Evolutionary conservation across 2,797 vertebrate genomes (phyloP).

Genomic region (Rhincodon typus): DNA sequence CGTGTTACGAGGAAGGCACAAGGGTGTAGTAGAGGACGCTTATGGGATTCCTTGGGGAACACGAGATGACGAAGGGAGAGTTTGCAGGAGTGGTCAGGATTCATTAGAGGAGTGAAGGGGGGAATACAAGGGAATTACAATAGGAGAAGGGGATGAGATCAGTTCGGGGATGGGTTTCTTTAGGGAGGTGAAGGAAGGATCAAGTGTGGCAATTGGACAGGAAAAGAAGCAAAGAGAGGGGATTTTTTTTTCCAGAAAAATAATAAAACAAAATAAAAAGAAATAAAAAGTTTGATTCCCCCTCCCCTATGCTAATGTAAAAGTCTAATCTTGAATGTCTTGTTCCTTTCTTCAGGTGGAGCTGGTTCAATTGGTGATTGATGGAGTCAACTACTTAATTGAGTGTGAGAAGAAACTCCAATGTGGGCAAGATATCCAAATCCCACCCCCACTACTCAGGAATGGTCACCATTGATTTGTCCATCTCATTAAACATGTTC

Average conservation of each 20-base stretch:
- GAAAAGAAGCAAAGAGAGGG: background rate
- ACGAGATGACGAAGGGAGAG: no score
- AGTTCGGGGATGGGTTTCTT: background rate
- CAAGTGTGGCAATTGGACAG: no score
- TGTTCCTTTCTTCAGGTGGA: constrained; percentile 68
- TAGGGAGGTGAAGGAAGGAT: no score
- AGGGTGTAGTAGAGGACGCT: background rate
- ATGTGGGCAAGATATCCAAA: constrained; percentile 85
- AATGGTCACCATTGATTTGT: background rate
- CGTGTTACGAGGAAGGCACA: constrained; percentile 38
- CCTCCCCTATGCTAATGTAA: background rate
- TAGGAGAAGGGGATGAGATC: no score
- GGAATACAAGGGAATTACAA: no score
- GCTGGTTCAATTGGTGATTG: constrained; percentile 86
- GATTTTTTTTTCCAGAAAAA: background rate
- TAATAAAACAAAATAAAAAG: background rate
- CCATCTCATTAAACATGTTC: background rate
- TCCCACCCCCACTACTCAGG: constrained; percentile 54
- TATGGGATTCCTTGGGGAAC: background rate
- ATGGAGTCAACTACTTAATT: constrained; percentile 89
- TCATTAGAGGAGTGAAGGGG: background rate
- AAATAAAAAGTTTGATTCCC: no score
- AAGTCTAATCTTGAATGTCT: background rate
- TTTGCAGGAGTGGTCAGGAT: background rate
- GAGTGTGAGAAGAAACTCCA: constrained; percentile 93